Evolutionary conservation across 2,888 invertebrate genomes (phyloP).

Genomic region (Eilema sororculum): DNA sequence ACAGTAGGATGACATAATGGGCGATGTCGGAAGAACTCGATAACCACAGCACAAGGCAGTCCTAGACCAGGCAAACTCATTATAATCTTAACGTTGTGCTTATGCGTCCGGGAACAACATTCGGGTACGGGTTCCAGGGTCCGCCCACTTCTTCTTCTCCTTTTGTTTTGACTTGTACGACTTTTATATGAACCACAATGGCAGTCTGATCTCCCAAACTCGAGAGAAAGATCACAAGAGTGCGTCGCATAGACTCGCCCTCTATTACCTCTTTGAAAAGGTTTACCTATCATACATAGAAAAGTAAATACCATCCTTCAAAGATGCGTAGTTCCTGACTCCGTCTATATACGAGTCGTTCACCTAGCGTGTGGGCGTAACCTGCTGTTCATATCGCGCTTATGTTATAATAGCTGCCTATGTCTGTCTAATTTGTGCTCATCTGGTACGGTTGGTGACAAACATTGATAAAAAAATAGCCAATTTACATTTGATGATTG

Average conservation of each 20-base stretch:
- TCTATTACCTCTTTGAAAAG: no score
- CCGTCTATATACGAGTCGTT: slow-evolving; percentile 42
- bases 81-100: not conserved
- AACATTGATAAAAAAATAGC: not conserved
- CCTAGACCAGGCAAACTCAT: no score
- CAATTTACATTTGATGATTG: no score
- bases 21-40: no score
- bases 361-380: slow-evolving; percentile 46
- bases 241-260: no score
- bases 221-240: no score
- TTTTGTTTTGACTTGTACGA: not conserved
- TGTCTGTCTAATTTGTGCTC: not conserved
- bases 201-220: not conserved
- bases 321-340: slow-evolving; percentile 32
- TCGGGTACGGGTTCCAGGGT: no score
- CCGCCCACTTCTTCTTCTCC: not conserved
- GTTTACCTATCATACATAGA: not conserved
- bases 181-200: no score
- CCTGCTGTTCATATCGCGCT: slow-evolving; percentile 41
- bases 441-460: not conserved
- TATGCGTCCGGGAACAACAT: no score
- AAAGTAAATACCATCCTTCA: not conserved
- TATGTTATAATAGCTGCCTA: slow-evolving; percentile 3
- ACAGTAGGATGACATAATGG: no score
- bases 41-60: no score